Percentiles rank a stretch among this genome's conserved stretches.
phyloP scores from a whole-genome alignment of 30 jellyfish, hydroid and myxozoan species.

The Sanderia malayensis region DNA sequence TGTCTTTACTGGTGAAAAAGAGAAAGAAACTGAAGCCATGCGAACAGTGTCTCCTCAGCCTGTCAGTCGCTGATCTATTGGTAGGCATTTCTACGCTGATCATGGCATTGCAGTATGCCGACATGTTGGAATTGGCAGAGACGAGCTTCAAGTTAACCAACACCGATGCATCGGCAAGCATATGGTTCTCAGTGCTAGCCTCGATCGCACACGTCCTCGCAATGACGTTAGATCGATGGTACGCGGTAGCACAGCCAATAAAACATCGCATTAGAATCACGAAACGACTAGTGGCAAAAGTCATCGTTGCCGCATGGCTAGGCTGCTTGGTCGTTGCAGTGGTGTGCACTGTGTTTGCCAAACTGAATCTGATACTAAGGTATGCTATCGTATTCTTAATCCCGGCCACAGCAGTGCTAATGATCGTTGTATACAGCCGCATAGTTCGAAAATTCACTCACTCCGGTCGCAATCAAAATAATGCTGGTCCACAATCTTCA shows the following conservation, averaged over 20 bases:
- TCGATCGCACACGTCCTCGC: neutral
- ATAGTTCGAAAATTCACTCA: neutral
- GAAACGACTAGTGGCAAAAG: neutral
- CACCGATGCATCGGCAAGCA: too few relatives aligned
- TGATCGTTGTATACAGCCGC: neutral
- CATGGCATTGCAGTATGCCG: too few relatives aligned
- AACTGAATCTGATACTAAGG: neutral
- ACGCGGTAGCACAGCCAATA: neutral
- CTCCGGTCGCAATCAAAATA: too few relatives aligned
- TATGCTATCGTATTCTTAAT: neutral
- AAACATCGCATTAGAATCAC: neutral
- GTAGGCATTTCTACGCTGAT: neutral
- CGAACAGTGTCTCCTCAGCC: neutral
- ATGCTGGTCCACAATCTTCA: too few relatives aligned
- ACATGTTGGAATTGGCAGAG: too few relatives aligned
- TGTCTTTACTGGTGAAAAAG: neutral
- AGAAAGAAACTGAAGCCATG: neutral
- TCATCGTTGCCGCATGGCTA: neutral
- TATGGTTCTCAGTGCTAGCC: neutral
- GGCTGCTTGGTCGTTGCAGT: neutral
- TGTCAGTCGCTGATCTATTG: neutral
- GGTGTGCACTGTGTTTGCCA: neutral
- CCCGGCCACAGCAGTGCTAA: neutral
- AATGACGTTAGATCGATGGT: neutral
- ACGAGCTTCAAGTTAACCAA: too few relatives aligned